phyloP scores from a whole-genome alignment of 2,113 vertebrate genomes.

The Sporophila hypoxantha region DNA sequence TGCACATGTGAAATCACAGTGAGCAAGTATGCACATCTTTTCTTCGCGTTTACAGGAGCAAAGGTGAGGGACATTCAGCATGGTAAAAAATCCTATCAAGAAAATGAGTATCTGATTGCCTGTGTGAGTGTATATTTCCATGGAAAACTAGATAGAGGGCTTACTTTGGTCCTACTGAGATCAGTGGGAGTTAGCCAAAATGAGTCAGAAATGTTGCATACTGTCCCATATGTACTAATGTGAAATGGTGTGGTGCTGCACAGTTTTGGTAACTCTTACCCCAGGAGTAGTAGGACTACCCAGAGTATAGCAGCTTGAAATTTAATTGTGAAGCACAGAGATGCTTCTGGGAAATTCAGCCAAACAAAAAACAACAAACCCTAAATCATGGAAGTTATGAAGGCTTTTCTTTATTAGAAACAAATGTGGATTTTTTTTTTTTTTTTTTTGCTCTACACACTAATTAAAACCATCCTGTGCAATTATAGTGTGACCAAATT shows the following conservation, averaged over 20 bases:
- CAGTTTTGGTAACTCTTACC: neutral
- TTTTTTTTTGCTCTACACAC: conserved; percentile 15
- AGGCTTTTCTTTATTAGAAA: conserved; percentile 57
- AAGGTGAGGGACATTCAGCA: neutral
- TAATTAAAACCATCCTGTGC: conserved; percentile 35
- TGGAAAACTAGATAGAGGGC: neutral
- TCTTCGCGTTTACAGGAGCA: neutral
- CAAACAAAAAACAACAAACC: conserved; percentile 32
- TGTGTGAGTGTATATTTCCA: neutral
- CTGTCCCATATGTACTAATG: neutral
- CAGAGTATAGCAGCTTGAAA: neutral
- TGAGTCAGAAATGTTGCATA: neutral
- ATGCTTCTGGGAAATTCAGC: conserved; percentile 44
- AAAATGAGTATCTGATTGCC: neutral
- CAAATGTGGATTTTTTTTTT: conserved; percentile 48
- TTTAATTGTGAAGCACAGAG: conserved; percentile 27
- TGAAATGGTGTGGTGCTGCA: neutral
- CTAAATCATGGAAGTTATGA: conserved; percentile 41
- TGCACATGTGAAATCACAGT: neutral
- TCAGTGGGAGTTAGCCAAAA: neutral
- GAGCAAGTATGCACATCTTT: neutral
- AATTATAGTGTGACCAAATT: conserved; percentile 35
- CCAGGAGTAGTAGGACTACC: neutral
- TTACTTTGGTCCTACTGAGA: neutral
- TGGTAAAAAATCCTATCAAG: neutral